A percentile compares a stretch with the other conserved stretches of the same genome.
These are phyloP conservation scores for Orthosia incerta DNA, from an alignment of 2,888 invertebrate genomes.

Conservation along the genomic window DNA sequence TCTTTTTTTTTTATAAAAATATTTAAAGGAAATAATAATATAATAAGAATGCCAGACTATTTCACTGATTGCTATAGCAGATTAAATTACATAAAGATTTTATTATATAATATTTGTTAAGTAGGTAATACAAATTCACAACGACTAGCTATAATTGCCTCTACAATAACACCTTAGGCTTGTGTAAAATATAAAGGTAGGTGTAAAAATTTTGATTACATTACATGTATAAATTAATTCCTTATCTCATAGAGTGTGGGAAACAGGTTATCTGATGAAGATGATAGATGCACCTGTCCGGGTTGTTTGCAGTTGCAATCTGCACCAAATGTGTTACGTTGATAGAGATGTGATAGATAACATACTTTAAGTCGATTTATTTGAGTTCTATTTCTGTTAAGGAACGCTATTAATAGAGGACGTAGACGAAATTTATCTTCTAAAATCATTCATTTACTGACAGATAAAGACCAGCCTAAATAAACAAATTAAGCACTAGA, in stretches of 20 bases:
- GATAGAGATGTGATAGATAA: conserved; percentile 7
- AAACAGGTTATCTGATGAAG: conserved; percentile 57
- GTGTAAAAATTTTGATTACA: conserved; percentile 42
- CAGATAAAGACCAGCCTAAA: background rate
- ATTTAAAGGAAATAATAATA: too few species aligned
- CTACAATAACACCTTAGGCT: conserved; percentile 5
- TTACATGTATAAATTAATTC: conserved; percentile 23
- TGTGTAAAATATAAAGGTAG: conserved; percentile 12
- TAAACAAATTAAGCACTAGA: too few species aligned
- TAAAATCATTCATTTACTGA: background rate
- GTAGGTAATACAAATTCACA: conserved; percentile 18
- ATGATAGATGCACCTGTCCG: conserved; percentile 58
- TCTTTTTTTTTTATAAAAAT: too few species aligned
- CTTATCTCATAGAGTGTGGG: conserved; percentile 48
- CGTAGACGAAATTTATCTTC: background rate
- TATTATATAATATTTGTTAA: background rate
- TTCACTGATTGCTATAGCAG: conserved; percentile 6
- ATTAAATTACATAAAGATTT: conserved; percentile 14
- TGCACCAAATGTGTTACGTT: conserved; percentile 22
- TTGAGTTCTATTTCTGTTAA: background rate
- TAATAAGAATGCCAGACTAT: conserved; percentile 1
- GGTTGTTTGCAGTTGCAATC: conserved; percentile 56
- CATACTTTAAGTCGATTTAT: background rate
- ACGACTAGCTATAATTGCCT: conserved; percentile 11
- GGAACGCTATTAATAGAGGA: background rate